Evolutionary conservation across 2,888 invertebrate species (phyloP).

Genomic region (Calliopum simillimum): DNA sequence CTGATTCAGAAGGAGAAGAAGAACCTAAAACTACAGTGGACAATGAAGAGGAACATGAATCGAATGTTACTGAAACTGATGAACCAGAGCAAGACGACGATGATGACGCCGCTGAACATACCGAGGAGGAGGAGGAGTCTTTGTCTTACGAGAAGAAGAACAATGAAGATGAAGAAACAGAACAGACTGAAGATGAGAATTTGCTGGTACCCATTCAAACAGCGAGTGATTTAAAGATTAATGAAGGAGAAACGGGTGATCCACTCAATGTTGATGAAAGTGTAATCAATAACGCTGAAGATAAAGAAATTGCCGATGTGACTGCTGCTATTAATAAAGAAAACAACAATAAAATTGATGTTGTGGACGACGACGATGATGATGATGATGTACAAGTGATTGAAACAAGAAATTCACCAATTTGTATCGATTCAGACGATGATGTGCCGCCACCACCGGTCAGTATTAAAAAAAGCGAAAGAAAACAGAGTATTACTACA

Average conservation of each 20-base stretch:
- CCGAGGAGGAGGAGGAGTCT: too few species aligned
- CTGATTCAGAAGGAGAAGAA: slow-evolving; percentile 40
- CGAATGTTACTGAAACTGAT: slow-evolving; percentile 43
- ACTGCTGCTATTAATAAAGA: neutral
- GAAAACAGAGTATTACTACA: neutral
- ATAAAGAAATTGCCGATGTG: slow-evolving; percentile 30
- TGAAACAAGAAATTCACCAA: slow-evolving; percentile 52
- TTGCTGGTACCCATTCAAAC: neutral
- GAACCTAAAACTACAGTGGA: slow-evolving; percentile 6
- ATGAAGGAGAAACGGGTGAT: neutral
- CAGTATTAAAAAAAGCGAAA: neutral
- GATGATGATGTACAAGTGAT: slow-evolving; percentile 54
- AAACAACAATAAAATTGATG: neutral
- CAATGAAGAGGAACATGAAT: slow-evolving; percentile 35
- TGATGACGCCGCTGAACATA: neutral
- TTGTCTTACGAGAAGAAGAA: too few species aligned
- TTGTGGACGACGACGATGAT: slow-evolving; percentile 41
- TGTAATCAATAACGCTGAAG: slow-evolving; percentile 22
- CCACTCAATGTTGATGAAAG: slow-evolving; percentile 30
- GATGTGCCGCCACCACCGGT: slow-evolving; percentile 34
- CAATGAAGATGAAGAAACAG: slow-evolving; percentile 14
- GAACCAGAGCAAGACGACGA: slow-evolving; percentile 24
- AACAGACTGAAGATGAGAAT: slow-evolving; percentile 31
- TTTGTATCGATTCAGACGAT: slow-evolving; percentile 54
- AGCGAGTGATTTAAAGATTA: neutral